Conservation (phyloP, 2,113 vertebrate species). For the Forbesichthys papilliferus region DNA sequence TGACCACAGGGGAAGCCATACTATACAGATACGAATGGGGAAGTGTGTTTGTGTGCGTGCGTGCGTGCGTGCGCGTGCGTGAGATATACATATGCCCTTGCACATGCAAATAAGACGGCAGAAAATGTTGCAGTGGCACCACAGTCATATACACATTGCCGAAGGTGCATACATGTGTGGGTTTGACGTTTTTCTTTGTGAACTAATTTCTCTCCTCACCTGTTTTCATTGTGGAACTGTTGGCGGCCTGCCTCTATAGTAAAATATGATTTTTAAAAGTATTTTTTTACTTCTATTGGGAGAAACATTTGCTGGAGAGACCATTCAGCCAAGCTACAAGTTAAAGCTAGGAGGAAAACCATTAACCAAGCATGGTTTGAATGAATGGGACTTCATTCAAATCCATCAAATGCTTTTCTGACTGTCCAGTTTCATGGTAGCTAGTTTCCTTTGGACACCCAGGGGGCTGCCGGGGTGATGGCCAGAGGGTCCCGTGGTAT, state of each 20-base stretch:
- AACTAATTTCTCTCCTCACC: neutral
- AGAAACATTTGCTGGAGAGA: conserved; percentile 47
- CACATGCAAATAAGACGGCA: conserved; percentile 13
- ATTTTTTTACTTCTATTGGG: conserved; percentile 13
- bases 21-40: conserved; percentile 24
- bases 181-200: conserved; percentile 2
- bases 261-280: conserved; percentile 5
- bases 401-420: conserved; percentile 54
- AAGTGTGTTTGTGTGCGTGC: conserved; percentile 41
- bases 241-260: conserved; percentile 2
- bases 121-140: neutral
- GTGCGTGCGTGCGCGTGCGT: neutral
- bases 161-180: neutral
- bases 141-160: neutral
- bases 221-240: conserved; percentile 21
- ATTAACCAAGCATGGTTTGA: conserved; percentile 41
- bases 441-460: conserved; percentile 50
- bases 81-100: neutral
- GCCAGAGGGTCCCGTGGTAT: conserved; percentile 64
- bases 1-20: conserved; percentile 62
- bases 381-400: conserved; percentile 43
- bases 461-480: conserved; percentile 63
- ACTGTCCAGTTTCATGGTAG: conserved; percentile 42
- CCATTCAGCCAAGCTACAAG: conserved; percentile 29
- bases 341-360: conserved; percentile 31